Evolutionary conservation across 2,888 invertebrate species (phyloP).

Genomic region (Acronicta psi): DNA sequence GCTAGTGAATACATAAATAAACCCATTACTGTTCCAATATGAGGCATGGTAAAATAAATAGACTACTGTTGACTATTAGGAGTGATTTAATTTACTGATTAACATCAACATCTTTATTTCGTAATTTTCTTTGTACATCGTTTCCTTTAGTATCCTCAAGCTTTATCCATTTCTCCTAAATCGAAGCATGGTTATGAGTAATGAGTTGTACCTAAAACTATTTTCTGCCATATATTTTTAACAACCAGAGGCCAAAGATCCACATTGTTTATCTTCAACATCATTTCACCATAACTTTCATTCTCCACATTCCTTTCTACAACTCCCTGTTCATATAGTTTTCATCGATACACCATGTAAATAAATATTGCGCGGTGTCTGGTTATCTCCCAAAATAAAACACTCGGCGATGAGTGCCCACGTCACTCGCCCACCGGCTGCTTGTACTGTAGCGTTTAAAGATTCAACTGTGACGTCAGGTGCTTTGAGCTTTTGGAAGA

Average conservation of each 20-base stretch:
- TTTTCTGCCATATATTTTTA: background rate
- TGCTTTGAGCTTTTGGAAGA: background rate
- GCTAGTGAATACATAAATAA: no score
- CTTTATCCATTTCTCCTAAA: no score
- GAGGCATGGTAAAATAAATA: no score
- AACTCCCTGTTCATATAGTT: constrained; percentile 54
- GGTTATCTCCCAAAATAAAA: constrained; percentile 61
- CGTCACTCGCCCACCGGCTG: constrained; percentile 50
- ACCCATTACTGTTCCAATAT: no score
- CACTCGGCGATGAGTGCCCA: constrained; percentile 48
- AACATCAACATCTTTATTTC: no score
- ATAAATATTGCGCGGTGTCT: constrained; percentile 58
- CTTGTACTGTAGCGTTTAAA: background rate
- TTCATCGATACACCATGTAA: constrained; percentile 58
- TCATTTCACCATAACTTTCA: background rate
- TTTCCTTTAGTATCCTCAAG: no score
- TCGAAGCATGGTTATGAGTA: no score
- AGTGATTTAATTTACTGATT: no score
- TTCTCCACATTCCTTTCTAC: constrained; percentile 4
- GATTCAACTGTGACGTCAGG: constrained; percentile 27
- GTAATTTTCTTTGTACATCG: no score
- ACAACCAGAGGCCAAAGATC: background rate
- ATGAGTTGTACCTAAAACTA: no score
- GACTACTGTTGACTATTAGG: no score
- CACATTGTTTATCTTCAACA: constrained; percentile 6